Evolutionary conservation across 2,888 invertebrate genomes (phyloP).

Genomic region (Dendrolimus pini): DNA sequence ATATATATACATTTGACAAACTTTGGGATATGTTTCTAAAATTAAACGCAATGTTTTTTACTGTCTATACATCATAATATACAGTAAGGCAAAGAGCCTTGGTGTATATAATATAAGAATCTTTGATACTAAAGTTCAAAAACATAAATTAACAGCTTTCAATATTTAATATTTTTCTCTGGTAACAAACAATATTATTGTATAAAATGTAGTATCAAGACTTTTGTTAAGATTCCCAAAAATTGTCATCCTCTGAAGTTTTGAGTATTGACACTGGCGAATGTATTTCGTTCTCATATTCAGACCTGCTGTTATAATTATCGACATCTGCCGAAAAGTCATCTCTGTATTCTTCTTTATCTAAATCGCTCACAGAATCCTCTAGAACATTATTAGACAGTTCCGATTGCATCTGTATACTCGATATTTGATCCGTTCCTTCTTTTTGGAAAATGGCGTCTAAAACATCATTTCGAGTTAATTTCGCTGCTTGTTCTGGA

Average conservation of each 20-base stretch:
- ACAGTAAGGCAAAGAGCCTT: too few species aligned
- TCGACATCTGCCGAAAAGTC: slow-evolving; percentile 53
- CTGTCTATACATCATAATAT: too few species aligned
- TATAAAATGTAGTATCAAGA: too few species aligned
- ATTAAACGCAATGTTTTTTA: too few species aligned
- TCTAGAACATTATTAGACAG: slow-evolving; percentile 22
- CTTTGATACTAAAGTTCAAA: too few species aligned
- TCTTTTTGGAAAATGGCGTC: slow-evolving; percentile 37
- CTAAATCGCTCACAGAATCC: slow-evolving; percentile 22
- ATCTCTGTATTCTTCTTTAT: slow-evolving; percentile 33
- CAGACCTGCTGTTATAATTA: slow-evolving; percentile 43
- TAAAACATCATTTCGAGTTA: slow-evolving; percentile 33
- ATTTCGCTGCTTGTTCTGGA: slow-evolving; percentile 21
- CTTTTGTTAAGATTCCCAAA: slow-evolving; percentile 45
- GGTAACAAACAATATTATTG: too few species aligned
- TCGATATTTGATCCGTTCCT: slow-evolving; percentile 24
- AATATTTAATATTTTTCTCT: too few species aligned
- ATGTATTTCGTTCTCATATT: slow-evolving; percentile 20
- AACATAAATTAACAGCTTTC: too few species aligned
- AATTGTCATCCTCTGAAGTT: slow-evolving; percentile 48
- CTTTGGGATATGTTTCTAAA: too few species aligned
- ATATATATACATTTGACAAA: too few species aligned
- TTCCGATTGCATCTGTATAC: slow-evolving; percentile 27
- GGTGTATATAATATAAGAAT: too few species aligned
- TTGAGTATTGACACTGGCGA: slow-evolving; percentile 47